Evolutionary conservation across 2,113 vertebrate genomes (phyloP).

Genomic region (Muntiacus reevesi): DNA sequence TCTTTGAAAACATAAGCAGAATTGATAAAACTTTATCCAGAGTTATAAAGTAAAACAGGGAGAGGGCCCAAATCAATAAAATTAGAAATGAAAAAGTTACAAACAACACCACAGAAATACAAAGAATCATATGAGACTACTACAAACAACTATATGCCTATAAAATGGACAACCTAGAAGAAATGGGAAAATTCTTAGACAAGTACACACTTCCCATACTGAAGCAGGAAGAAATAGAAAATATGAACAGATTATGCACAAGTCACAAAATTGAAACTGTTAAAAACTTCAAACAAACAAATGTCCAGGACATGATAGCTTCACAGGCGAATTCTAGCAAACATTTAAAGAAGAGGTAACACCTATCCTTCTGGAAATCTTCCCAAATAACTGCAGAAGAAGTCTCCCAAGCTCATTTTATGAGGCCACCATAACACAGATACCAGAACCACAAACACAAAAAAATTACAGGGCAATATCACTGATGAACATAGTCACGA

Average conservation of each 20-base stretch:
- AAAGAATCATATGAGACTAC: too few relatives aligned
- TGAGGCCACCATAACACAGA: not conserved
- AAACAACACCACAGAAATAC: too few relatives aligned
- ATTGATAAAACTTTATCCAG: too few relatives aligned
- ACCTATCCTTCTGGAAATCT: not conserved
- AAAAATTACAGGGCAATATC: not conserved
- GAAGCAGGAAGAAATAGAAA: not conserved
- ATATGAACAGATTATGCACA: not conserved
- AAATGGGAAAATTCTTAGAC: too few relatives aligned
- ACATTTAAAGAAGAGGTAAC: not conserved
- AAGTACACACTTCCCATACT: not conserved
- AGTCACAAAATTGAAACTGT: not conserved
- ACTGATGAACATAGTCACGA: not conserved
- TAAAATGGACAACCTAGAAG: too few relatives aligned
- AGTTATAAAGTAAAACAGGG: too few relatives aligned
- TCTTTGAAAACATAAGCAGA: not conserved
- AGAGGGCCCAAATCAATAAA: too few relatives aligned
- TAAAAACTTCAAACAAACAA: not conserved
- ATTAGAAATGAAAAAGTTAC: too few relatives aligned
- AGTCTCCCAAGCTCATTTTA: not conserved
- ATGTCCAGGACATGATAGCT: not conserved
- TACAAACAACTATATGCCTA: too few relatives aligned
- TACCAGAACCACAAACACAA: not conserved
- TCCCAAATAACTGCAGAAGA: not conserved
- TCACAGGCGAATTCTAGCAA: not conserved